Conservation (phyloP, 2,888 invertebrate genomes). For the Heliconius ethilla region DNA sequence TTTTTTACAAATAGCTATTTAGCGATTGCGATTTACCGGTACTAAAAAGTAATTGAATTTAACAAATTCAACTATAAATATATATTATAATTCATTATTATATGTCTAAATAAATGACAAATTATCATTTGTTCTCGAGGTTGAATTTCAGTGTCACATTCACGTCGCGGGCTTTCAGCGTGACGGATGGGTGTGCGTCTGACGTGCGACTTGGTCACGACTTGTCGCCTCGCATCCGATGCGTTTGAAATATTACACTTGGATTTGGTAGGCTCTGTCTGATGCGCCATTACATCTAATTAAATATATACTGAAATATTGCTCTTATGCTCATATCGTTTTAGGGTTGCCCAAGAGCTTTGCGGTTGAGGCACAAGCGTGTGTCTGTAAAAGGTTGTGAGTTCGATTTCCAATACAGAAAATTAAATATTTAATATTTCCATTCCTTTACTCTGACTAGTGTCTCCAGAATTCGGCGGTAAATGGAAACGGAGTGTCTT, state of each 20-base stretch:
- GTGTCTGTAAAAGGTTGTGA: too few relatives aligned
- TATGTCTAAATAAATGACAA: background rate
- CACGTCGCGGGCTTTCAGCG: constrained; percentile 59
- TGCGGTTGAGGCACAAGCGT: background rate
- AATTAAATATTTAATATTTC: too few relatives aligned
- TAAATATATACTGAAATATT: constrained; percentile 27
- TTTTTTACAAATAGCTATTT: too few relatives aligned
- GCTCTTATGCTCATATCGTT: background rate
- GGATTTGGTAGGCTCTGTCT: constrained; percentile 38
- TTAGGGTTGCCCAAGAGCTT: background rate
- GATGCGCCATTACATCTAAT: constrained; percentile 51
- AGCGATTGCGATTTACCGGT: background rate
- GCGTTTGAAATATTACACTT: constrained; percentile 67
- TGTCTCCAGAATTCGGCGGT: too few relatives aligned
- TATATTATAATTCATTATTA: background rate
- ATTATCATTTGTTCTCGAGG: constrained; percentile 1
- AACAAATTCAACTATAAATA: background rate
- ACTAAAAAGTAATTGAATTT: background rate
- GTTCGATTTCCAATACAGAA: too few relatives aligned
- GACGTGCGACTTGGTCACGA: constrained; percentile 66
- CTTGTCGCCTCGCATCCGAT: constrained; percentile 65
- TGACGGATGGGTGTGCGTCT: constrained; percentile 58
- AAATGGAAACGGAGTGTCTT: too few relatives aligned
- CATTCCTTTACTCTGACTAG: too few relatives aligned
- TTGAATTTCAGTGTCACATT: constrained; percentile 42